Percentiles rank a stretch among this genome's conserved stretches.
phyloP scores from a whole-genome alignment of 1,140 invertebrate genomes.

The Phymorhynchus buccinoides region DNA sequence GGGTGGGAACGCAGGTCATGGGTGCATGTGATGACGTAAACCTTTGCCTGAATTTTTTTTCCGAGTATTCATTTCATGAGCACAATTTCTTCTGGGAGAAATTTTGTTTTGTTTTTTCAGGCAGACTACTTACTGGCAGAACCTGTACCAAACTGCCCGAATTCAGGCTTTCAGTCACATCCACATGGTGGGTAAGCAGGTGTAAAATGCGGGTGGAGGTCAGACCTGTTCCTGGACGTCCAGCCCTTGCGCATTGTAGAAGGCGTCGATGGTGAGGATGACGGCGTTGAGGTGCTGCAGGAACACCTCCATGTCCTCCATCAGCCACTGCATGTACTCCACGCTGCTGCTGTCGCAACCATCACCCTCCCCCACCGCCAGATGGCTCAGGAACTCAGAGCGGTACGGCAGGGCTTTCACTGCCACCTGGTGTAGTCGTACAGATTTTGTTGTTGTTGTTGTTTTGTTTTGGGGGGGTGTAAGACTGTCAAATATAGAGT shows the following conservation, averaged over 20 bases:
- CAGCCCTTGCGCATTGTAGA: conserved; percentile 61
- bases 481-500: too few species aligned
- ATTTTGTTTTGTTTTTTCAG: too few species aligned
- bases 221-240: conserved; percentile 56
- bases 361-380: conserved; percentile 46
- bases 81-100: too few species aligned
- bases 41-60: too few species aligned
- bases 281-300: conserved; percentile 57
- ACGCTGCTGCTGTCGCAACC: conserved; percentile 40
- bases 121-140: too few species aligned
- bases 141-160: too few species aligned
- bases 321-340: conserved; percentile 54
- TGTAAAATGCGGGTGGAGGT: not conserved
- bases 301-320: conserved; percentile 63
- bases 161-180: too few species aligned
- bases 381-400: conserved; percentile 58
- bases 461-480: too few species aligned
- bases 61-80: too few species aligned
- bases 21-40: too few species aligned
- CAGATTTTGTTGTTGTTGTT: too few species aligned
- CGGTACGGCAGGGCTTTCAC: conserved; percentile 67
- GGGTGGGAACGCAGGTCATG: too few species aligned
- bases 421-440: conserved; percentile 69
- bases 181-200: not conserved
- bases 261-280: conserved; percentile 62